phyloP scores from a whole-genome alignment of 2,797 vertebrate species.

The Phaenicophaeus curvirostris region DNA sequence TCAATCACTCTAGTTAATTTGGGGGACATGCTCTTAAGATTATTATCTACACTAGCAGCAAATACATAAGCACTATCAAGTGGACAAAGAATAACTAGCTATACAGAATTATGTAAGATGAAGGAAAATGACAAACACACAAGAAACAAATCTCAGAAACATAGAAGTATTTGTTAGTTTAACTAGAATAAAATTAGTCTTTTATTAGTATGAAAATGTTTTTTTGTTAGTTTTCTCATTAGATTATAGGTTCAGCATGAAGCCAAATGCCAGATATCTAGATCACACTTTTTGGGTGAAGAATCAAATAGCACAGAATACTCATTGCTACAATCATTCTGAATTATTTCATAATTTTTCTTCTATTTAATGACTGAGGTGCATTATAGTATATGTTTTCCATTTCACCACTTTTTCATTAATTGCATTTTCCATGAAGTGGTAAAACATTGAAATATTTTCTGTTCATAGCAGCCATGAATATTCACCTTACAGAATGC shows the following conservation, averaged over 20 bases:
- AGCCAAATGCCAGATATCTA: background rate
- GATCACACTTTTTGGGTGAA: background rate
- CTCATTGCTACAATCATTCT: fast-evolving
- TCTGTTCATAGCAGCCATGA: background rate
- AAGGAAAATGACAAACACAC: background rate
- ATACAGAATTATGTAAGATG: background rate
- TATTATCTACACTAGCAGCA: background rate
- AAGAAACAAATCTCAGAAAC: background rate
- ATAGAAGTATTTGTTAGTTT: background rate
- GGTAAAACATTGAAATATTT: background rate
- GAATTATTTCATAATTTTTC: background rate
- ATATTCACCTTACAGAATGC: background rate
- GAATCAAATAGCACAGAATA: background rate
- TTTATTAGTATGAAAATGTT: background rate
- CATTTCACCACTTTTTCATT: background rate
- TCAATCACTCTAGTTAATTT: background rate
- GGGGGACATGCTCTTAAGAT: background rate
- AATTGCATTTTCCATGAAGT: background rate
- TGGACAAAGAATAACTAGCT: background rate
- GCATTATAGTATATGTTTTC: background rate
- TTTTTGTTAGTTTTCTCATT: background rate
- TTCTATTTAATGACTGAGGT: background rate
- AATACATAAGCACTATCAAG: background rate
- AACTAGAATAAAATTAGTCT: background rate
- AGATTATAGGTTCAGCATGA: background rate